phyloP scores from a whole-genome alignment of 2,113 vertebrate genomes.

The Ahaetulla prasina region DNA sequence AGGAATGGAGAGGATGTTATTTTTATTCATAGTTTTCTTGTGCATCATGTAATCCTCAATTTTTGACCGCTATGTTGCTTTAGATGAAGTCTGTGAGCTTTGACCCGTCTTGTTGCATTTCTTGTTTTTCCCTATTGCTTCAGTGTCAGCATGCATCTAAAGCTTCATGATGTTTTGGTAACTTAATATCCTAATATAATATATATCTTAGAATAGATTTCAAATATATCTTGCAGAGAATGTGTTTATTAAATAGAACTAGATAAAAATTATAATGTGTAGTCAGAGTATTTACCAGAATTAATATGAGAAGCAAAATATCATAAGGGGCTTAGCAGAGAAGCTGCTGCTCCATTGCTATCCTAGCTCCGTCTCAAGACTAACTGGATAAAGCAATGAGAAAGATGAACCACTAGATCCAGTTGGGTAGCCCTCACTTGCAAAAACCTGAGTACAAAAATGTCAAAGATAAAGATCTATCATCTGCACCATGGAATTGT shows the following conservation, averaged over 20 bases:
- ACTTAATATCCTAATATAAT: background rate
- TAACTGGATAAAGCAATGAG: background rate
- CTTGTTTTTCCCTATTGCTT: background rate
- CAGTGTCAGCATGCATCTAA: background rate
- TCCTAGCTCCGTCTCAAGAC: background rate
- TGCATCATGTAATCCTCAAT: background rate
- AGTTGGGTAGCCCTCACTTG: background rate
- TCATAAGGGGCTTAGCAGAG: background rate
- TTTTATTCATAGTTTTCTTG: background rate
- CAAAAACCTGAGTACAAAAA: background rate
- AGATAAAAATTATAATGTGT: background rate
- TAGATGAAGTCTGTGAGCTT: background rate
- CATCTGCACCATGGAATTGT: background rate
- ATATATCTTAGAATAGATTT: background rate
- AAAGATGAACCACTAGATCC: background rate
- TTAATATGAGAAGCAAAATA: background rate
- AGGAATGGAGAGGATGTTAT: background rate
- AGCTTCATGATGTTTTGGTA: background rate
- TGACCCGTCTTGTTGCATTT: background rate
- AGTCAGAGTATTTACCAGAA: background rate
- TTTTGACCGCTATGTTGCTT: background rate
- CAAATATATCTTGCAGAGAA: background rate
- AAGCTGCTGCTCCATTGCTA: background rate
- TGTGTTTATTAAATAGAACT: background rate
- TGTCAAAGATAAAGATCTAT: background rate